Percentiles rank a stretch among this genome's conserved stretches.
These are phyloP conservation scores for Orthosia incerta DNA, from an alignment of 2,888 invertebrate species.

Conservation along the genomic window DNA sequence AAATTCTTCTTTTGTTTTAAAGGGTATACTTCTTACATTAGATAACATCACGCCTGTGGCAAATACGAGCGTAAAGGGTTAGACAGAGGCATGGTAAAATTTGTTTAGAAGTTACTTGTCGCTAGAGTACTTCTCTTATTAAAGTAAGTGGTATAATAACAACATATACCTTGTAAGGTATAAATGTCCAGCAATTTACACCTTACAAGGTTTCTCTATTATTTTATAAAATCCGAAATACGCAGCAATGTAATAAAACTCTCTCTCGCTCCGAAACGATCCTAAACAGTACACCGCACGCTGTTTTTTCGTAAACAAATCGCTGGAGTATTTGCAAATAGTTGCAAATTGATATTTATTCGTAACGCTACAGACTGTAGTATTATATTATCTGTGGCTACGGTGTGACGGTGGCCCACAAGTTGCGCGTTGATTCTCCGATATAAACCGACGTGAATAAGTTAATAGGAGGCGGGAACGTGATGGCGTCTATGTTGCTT, in stretches of 20 bases:
- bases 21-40: too few relatives aligned
- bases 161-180: too few relatives aligned
- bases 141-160: too few relatives aligned
- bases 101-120: too few relatives aligned
- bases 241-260: slow-evolving; percentile 36
- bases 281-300: slow-evolving; percentile 12
- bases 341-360: slow-evolving; percentile 82
- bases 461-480: slow-evolving; percentile 33
- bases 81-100: too few relatives aligned
- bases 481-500: too few relatives aligned
- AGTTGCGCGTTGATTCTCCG: slow-evolving; percentile 39
- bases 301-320: slow-evolving; percentile 75
- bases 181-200: background rate
- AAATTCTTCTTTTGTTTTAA: too few relatives aligned
- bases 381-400: background rate
- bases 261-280: slow-evolving; percentile 9
- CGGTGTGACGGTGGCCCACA: slow-evolving; percentile 58
- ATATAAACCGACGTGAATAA: slow-evolving; percentile 61
- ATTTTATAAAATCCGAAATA: slow-evolving; percentile 4
- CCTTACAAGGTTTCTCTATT: background rate
- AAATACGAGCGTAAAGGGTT: too few relatives aligned
- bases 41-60: background rate
- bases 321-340: slow-evolving; percentile 68
- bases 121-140: too few relatives aligned
- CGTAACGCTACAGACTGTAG: slow-evolving; percentile 44